Base-by-base conservation (phyloP, 1,140 invertebrate species). In the Triops longicaudatus region DNA sequence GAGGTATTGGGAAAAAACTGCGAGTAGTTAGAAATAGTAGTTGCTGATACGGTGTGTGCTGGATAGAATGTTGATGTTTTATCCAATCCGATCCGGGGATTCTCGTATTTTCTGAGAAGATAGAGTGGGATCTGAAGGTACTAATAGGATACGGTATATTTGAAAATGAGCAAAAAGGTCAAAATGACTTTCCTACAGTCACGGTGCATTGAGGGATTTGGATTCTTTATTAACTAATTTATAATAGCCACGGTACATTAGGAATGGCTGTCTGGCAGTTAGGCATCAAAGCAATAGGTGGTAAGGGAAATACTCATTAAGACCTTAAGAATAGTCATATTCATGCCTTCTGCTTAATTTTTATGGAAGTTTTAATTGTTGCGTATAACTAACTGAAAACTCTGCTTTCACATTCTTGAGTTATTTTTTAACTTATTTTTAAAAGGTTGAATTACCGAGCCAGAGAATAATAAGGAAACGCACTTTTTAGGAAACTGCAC, bases 241-340 rank as follows among this genome's bases (percentile, higher is more conserved):
- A 63, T 63, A 63, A 63, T 22, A 17, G 50, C 17, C 50, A 22
- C 50, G 50, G 17, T 63, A 14, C 50, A 63, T 63, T 63, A 63
- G n/a, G 22, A 63, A 63, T 63, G 50, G 50, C 22, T 63, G 50
- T 63, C 50, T 22, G 22, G 17, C 10, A 63, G 50, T 63, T 63
- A 63, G 50, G 50, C 50, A 63, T 63, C 50, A 63, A 63, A 63
- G 44, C 44, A 63, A 12, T 63, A 63, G 44, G 44, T 63, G 50
- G 50, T 7, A 22, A 17, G 22, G 50, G 50, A 22, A 63, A 63
- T 63, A 63, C 22, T 22, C 50, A 63, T 63, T 22, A 63, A 63
- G 50, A 10, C 17, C 7, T 17, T 63, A 63, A 22, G 50, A 22
- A 63, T 37, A 63, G 50, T 63, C 50, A 63, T 63, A 17, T n/a